These are phyloP conservation scores for Patiria miniata DNA, from an alignment of 35 echinoderm and acorn worm species.

Conservation along the genomic window DNA sequence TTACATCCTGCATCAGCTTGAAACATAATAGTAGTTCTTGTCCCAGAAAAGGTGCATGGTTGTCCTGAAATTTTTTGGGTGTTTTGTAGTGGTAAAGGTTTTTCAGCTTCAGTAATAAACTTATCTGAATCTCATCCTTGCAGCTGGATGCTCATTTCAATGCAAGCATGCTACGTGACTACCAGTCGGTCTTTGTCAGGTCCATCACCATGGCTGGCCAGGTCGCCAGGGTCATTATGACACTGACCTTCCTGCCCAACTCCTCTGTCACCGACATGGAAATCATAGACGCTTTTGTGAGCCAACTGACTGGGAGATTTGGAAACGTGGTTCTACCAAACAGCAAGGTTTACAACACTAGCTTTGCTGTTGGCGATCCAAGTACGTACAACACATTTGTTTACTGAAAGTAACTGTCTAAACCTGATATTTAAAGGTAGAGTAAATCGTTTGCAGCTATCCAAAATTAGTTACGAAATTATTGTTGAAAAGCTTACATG, in stretches of 20 bases:
- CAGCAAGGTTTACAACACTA: not conserved
- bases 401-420: not conserved
- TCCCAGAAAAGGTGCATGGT: too few species aligned
- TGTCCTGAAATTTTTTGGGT: too few species aligned
- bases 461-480: too few species aligned
- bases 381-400: not conserved
- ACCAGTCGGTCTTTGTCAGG: not conserved
- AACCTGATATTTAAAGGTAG: too few species aligned
- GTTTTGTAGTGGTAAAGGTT: not conserved
- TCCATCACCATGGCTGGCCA: not conserved
- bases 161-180: conserved; percentile 27
- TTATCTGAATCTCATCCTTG: not conserved
- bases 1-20: too few species aligned
- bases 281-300: conserved; percentile 16
- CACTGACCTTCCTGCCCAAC: not conserved
- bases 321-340: not conserved
- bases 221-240: not conserved
- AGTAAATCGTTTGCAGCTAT: too few species aligned
- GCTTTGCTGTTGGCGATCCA: not conserved
- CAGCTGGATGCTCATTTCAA: conserved; percentile 34
- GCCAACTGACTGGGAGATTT: not conserved
- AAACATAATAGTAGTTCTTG: too few species aligned
- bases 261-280: not conserved
- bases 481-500: too few species aligned
- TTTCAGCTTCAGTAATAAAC: not conserved